These are phyloP conservation scores for Taurulus bubalis DNA, from an alignment of 2,113 vertebrate species.

Conservation along the genomic window DNA sequence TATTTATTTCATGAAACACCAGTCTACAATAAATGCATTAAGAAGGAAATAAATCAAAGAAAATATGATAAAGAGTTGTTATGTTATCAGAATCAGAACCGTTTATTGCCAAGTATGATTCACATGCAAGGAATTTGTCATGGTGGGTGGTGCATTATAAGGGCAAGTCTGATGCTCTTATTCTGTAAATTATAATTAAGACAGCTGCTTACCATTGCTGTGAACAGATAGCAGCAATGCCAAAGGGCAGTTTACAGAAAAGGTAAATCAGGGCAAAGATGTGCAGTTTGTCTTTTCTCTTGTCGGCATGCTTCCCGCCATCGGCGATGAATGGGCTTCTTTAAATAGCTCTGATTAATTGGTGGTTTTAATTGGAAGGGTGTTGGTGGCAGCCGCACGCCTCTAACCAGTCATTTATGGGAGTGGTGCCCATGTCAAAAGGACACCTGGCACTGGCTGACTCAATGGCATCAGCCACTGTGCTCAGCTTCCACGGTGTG, in stretches of 20 bases:
- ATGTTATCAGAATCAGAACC: background rate
- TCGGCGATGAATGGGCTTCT: conserved; percentile 77
- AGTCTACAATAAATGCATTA: background rate
- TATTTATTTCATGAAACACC: background rate
- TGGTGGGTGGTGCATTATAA: too few species aligned
- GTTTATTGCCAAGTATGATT: too few species aligned
- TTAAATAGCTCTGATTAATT: conserved; percentile 85
- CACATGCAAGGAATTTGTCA: too few species aligned
- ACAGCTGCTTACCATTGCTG: conserved; percentile 50
- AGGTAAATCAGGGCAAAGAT: conserved; percentile 70
- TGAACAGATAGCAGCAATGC: conserved; percentile 40
- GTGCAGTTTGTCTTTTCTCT: conserved; percentile 61
- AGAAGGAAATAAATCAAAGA: background rate
- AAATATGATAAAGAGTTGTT: background rate
- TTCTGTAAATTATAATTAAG: conserved; percentile 27
- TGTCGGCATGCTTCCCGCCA: conserved; percentile 57
- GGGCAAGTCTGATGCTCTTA: background rate
- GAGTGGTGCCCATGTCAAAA: conserved; percentile 65
- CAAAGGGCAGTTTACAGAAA: conserved; percentile 45
- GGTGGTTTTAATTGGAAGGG: conserved; percentile 80
- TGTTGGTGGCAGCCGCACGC: conserved; percentile 56
- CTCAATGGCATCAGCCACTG: conserved; percentile 51
- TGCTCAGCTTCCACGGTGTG: conserved; percentile 33
- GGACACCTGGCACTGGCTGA: conserved; percentile 70
- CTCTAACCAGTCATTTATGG: conserved; percentile 51